phyloP scores from a whole-genome alignment of 2,113 vertebrate species.

The Psettodes erumei region DNA sequence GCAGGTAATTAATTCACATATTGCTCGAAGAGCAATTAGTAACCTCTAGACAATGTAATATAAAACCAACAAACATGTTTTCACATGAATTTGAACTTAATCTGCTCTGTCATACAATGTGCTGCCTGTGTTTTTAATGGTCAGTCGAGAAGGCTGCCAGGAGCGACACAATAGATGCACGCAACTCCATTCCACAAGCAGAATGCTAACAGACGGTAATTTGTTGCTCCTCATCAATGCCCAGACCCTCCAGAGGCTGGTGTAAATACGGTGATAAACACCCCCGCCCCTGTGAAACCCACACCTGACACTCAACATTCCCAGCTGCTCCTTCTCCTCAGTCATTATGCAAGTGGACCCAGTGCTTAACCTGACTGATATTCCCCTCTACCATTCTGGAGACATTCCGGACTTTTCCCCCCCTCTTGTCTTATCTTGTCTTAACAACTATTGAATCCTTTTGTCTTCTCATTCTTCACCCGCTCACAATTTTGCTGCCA shows the following conservation, averaged over 20 bases:
- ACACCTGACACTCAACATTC: conserved; percentile 79
- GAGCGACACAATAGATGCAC: neutral
- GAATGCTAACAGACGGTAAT: conserved; percentile 53
- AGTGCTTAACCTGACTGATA: conserved; percentile 59
- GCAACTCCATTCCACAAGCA: neutral
- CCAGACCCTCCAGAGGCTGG: conserved; percentile 36
- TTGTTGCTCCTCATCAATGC: conserved; percentile 45
- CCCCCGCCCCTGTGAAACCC: conserved; percentile 55
- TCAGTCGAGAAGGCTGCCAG: neutral
- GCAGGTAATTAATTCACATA: too few relatives aligned
- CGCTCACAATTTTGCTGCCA: neutral
- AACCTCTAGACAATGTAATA: too few relatives aligned
- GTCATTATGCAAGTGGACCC: conserved; percentile 69
- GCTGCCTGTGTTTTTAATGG: neutral
- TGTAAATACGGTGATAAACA: conserved; percentile 81
- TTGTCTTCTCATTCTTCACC: neutral
- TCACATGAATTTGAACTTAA: neutral
- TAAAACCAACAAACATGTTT: too few relatives aligned
- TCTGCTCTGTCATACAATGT: too few relatives aligned
- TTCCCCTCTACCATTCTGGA: conserved; percentile 35
- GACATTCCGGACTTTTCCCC: conserved; percentile 21
- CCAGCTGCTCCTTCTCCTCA: conserved; percentile 80
- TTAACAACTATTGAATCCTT: conserved; percentile 34
- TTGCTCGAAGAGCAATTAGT: neutral
- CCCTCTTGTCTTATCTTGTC: neutral